Percentiles rank a stretch among this genome's conserved stretches.
Conservation (phyloP, 2,113 vertebrate species). For the Clarias gariepinus region DNA sequence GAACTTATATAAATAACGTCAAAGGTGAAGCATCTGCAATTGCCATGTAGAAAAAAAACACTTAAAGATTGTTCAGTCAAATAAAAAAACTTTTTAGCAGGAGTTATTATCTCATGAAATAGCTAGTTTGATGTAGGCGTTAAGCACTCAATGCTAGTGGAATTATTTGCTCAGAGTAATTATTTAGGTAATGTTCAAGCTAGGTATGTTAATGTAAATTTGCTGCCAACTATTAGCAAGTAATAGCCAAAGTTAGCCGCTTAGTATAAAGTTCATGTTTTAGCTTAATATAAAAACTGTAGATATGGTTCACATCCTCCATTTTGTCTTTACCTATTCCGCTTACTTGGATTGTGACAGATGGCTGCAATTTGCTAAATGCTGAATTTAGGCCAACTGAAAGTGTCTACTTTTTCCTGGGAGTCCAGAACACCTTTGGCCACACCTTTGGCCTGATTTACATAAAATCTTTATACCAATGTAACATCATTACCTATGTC, state of each 20-base stretch:
- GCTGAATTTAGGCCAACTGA: not conserved
- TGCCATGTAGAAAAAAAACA: not conserved
- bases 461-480: not conserved
- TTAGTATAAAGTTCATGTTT: not conserved
- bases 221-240: not conserved
- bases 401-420: not conserved
- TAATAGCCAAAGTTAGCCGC: not conserved
- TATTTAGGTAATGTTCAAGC: not conserved
- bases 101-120: too few species aligned
- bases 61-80: not conserved
- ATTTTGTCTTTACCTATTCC: not conserved
- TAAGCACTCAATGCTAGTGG: too few species aligned
- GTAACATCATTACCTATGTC: not conserved
- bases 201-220: not conserved
- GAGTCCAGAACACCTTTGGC: not conserved
- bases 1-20: not conserved
- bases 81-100: not conserved
- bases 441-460: not conserved
- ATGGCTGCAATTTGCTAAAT: not conserved
- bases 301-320: not conserved
- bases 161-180: too few species aligned
- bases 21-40: not conserved
- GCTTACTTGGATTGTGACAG: not conserved
- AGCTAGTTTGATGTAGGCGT: too few species aligned
- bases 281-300: not conserved